Conservation (phyloP, 2,797 vertebrate species). For the Oryzias dopingdopingensis region DNA sequence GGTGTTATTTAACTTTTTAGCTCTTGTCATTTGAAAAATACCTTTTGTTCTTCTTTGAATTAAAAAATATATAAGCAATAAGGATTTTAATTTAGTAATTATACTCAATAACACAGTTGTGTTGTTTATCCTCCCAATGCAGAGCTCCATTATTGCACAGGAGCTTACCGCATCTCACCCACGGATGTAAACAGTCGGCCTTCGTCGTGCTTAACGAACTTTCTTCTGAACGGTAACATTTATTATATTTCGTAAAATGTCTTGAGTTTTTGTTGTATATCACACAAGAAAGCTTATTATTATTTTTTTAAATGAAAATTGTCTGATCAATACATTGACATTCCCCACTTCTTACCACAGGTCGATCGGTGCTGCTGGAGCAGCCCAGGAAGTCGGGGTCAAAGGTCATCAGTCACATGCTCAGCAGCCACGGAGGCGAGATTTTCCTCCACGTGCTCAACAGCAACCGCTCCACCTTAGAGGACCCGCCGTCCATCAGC, state of each 20-base stretch:
- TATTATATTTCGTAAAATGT: not conserved
- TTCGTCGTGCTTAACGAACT: slow-evolving; percentile 97
- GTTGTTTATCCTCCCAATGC: slow-evolving; percentile 19
- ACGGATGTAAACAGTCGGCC: slow-evolving; percentile 98
- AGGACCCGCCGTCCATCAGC: slow-evolving; percentile 98
- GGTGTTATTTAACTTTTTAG: too few relatives aligned
- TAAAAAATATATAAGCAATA: too few relatives aligned
- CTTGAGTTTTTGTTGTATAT: too few relatives aligned
- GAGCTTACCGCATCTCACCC: slow-evolving; percentile 95
- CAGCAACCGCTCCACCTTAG: slow-evolving; percentile 95
- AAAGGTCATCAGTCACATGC: slow-evolving; percentile 99
- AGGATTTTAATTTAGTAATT: not conserved
- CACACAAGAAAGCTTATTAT: not conserved
- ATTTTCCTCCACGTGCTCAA: slow-evolving; percentile 96
- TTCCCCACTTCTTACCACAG: slow-evolving; percentile 47
- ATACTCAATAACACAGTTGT: not conserved
- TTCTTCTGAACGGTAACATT: slow-evolving; percentile 90
- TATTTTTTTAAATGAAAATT: too few relatives aligned
- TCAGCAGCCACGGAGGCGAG: slow-evolving; percentile 97
- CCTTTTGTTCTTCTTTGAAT: too few relatives aligned
- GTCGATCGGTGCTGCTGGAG: slow-evolving; percentile 94
- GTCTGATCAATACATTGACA: too few relatives aligned
- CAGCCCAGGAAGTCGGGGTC: slow-evolving; percentile 97
- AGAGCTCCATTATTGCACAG: slow-evolving; percentile 98
- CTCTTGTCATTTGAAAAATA: too few relatives aligned